Base-by-base conservation (phyloP, 2,888 invertebrate species). In the Diarsia brunnea region DNA sequence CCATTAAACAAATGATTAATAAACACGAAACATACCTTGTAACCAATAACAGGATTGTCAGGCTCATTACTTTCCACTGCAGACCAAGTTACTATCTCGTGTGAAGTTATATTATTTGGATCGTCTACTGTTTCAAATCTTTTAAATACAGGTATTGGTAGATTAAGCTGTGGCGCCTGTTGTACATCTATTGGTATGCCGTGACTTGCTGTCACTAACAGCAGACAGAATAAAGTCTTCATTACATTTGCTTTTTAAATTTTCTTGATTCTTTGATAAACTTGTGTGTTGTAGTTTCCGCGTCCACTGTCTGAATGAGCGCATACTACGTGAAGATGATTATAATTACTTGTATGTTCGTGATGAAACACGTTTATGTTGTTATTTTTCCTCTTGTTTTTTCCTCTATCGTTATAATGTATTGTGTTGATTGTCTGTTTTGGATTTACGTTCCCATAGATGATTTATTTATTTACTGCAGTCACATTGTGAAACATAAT, bases 1-100 rank as follows among this genome's bases (percentile, higher is more conserved):
- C 31, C 19, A 31, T 55, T 0, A 24, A 24, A 24, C 14, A 24
- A 27, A 58, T 3, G 2, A 27, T 19, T 5, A 24, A 19, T 31
- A 2, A n/a, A 58, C 0, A 43, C 43, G 19, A 16, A 49, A 45
- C 64, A 45, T 19, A 77, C 77, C 77, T 70, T 77, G 21, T 77
- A 78, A 10, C 77, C 77, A 58, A 77, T 64, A 4, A 78, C 45
- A 45, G 77, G 78, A 60, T 78, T 49, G 2, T 55, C 55, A 24
- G 64, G 21, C 27, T 78, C 77, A 31, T 21, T 14, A 51, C 64
- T 70, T 51, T 71, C 12, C 31, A 78, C 78, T 31, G 24, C 24
- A 58, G 4, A 19, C 78, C 78, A 78, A 14, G 31, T 24, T 8
- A 78, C 21, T 24, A 65, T 58, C 49, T 58, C 77, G 45, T 65